These are phyloP conservation scores for Gryllus longicercus DNA, from an alignment of 2,888 invertebrate species.

Conservation along the genomic window DNA sequence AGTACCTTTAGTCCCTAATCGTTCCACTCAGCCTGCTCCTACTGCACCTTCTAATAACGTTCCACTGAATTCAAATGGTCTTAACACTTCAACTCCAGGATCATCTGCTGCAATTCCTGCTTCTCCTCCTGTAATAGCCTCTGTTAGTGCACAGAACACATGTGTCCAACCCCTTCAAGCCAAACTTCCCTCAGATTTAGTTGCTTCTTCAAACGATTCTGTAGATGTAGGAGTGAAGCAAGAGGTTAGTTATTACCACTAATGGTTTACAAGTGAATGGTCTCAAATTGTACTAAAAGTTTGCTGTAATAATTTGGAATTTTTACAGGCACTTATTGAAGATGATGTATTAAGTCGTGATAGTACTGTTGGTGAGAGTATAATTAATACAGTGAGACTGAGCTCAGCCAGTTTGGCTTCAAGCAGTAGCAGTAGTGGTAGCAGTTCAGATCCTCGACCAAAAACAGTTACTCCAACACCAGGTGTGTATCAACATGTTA, in stretches of 20 bases:
- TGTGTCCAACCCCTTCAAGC: neutral
- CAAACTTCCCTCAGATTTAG: neutral
- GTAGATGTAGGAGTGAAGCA: neutral
- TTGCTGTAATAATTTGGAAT: neutral
- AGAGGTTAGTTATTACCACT: neutral
- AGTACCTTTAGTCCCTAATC: neutral
- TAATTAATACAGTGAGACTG: conserved; percentile 48
- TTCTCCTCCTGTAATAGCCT: neutral
- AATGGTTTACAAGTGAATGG: too few relatives aligned
- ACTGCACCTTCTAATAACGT: neutral
- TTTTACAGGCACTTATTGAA: conserved; percentile 18
- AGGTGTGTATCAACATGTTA: conserved; percentile 40
- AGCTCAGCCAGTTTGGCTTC: conserved; percentile 58
- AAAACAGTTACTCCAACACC: conserved; percentile 45
- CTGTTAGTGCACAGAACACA: neutral
- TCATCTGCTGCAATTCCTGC: neutral
- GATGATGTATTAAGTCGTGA: conserved; percentile 27
- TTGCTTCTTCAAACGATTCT: neutral
- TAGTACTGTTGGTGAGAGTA: conserved; percentile 30
- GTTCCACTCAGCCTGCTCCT: neutral
- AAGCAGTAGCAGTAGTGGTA: conserved; percentile 51
- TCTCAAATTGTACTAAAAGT: too few relatives aligned
- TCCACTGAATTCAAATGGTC: neutral
- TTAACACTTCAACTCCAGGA: neutral
- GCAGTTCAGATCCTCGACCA: conserved; percentile 48